These are phyloP conservation scores for Megastigmus dorsalis DNA, from an alignment of 2,888 invertebrate genomes.

Conservation along the genomic window DNA sequence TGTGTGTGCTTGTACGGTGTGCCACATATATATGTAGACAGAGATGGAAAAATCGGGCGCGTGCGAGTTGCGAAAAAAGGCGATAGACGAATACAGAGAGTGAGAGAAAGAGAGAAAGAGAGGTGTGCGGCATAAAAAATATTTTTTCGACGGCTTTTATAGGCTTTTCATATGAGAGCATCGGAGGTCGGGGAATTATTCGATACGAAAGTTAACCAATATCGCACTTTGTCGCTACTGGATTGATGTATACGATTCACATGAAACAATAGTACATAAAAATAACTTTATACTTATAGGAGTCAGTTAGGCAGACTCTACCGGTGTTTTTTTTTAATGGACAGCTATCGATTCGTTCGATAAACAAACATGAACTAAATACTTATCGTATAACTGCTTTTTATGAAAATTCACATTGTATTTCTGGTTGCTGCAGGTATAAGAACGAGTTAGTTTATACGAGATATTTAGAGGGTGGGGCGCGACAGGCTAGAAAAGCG, in stretches of 20 bases:
- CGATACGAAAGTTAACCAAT: conserved; percentile 41
- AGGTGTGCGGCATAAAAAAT: conserved; percentile 34
- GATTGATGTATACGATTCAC: conserved; percentile 27
- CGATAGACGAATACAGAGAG: conserved; percentile 22
- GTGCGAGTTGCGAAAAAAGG: conserved; percentile 8
- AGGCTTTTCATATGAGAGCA: conserved; percentile 17
- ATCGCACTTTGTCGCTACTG: conserved; percentile 33
- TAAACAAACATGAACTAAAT: no score
- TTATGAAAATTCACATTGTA: no score
- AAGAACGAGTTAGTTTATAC: no score
- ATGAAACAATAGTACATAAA: conserved; percentile 20
- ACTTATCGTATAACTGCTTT: no score
- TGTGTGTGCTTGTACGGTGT: no score
- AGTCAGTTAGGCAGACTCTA: no score
- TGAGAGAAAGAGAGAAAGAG: no score
- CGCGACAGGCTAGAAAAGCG: background rate
- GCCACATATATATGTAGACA: no score
- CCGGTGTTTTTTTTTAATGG: no score
- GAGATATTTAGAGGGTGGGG: no score
- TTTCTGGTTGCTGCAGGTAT: no score
- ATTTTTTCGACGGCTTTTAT: conserved; percentile 34
- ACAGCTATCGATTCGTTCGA: no score
- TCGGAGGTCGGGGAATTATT: conserved; percentile 42
- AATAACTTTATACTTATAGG: conserved; percentile 21
- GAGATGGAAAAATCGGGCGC: conserved; percentile 40